Evolutionary conservation across 30 jellyfish, hydroid and myxozoan genomes (phyloP).

Genomic region (Phacellophora camtschatica): DNA sequence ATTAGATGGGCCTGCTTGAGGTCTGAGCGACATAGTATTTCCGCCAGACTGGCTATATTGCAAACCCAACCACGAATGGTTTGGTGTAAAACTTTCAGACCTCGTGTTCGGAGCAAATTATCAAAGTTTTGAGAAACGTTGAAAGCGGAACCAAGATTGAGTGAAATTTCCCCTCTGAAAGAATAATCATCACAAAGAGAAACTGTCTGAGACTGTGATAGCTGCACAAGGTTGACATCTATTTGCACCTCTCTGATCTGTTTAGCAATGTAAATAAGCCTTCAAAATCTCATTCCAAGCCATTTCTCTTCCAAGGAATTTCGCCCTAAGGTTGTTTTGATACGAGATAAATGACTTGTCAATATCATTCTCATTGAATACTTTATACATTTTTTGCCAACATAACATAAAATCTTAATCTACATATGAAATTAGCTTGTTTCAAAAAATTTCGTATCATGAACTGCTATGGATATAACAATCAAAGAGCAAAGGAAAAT

Average conservation of each 20-base stretch:
- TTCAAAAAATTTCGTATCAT: neutral
- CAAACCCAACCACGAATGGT: conserved; percentile 27
- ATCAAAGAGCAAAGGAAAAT: neutral
- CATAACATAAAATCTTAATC: neutral
- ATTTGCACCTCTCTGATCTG: conserved; percentile 28
- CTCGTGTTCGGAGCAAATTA: conserved; percentile 15
- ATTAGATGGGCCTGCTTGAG: neutral
- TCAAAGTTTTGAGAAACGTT: conserved; percentile 12
- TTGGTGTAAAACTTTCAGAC: conserved; percentile 27
- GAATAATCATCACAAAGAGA: conserved; percentile 33
- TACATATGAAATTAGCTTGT: neutral
- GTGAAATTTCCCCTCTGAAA: conserved; percentile 35
- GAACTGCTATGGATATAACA: neutral
- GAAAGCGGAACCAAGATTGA: conserved; percentile 35
- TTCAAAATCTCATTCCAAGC: conserved; percentile 5
- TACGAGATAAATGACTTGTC: conserved; percentile 31
- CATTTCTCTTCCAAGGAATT: conserved; percentile 12
- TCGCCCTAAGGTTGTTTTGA: conserved; percentile 11
- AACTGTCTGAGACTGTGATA: conserved; percentile 35
- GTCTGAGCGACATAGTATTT: conserved; percentile 36
- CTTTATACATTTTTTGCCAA: conserved; percentile 29
- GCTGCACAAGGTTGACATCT: conserved; percentile 39
- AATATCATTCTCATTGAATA: neutral
- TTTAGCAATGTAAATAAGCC: conserved; percentile 18
- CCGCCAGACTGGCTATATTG: conserved; percentile 23